Conservation (phyloP, 1,140 invertebrate species). For the Drosophila lowei region DNA sequence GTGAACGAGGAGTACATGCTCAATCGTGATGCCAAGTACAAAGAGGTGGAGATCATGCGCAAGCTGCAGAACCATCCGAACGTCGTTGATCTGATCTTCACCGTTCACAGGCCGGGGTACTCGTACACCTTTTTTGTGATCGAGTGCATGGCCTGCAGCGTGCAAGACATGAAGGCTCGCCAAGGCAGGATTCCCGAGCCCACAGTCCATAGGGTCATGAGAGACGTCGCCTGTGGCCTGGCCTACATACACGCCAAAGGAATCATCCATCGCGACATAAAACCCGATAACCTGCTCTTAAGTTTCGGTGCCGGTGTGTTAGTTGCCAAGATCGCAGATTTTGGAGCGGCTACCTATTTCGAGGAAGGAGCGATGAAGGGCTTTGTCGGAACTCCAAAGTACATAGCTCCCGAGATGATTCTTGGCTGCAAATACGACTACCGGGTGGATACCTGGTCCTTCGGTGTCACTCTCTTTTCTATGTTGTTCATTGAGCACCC, state of each 20-base stretch:
- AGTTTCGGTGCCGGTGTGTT: not conserved
- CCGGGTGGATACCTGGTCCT: slow-evolving; percentile 24
- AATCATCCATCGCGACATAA: slow-evolving; percentile 36
- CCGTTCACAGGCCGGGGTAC: slow-evolving; percentile 7
- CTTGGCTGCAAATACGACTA: slow-evolving; percentile 12
- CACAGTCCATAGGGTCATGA: not conserved
- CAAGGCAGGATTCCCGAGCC: not conserved
- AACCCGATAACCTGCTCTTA: slow-evolving; percentile 30
- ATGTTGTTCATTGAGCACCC: slow-evolving; percentile 16
- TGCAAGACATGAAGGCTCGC: not conserved
- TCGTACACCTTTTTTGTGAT: slow-evolving; percentile 7
- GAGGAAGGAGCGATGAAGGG: not conserved
- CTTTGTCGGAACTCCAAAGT: slow-evolving; percentile 19
- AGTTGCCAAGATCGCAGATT: slow-evolving; percentile 24
- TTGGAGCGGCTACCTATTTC: slow-evolving; percentile 28
- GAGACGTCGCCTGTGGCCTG: slow-evolving; percentile 7
- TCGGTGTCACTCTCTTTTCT: slow-evolving; percentile 20
- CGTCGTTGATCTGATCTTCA: slow-evolving; percentile 30
- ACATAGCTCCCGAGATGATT: slow-evolving; percentile 33
- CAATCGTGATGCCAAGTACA: not conserved
- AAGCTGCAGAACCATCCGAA: slow-evolving; percentile 32
- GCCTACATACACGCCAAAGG: slow-evolving; percentile 9
- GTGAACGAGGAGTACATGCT: slow-evolving; percentile 6
- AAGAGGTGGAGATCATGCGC: slow-evolving; percentile 18
- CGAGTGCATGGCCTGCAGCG: slow-evolving; percentile 15